These are phyloP conservation scores for Camelus bactrianus DNA, from an alignment of 2,113 vertebrate species.

Conservation along the genomic window DNA sequence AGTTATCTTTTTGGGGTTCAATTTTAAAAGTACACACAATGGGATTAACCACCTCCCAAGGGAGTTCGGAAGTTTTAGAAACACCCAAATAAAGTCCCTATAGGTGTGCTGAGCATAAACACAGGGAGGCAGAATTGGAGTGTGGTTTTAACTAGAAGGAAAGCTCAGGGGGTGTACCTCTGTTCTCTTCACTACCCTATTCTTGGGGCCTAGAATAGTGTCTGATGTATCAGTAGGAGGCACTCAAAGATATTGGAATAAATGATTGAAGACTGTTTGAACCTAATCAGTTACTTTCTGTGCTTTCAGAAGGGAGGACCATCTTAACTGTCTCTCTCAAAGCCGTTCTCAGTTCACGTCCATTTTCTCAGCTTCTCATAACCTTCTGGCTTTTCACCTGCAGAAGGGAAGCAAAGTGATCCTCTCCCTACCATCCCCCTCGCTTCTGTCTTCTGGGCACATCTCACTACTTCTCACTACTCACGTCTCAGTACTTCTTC, in stretches of 20 bases:
- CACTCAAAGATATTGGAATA: neutral
- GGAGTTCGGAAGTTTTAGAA: neutral
- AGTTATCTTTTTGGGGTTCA: neutral
- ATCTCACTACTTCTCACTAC: neutral
- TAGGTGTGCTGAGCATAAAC: neutral
- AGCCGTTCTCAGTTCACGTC: neutral
- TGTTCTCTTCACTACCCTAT: fast-evolving
- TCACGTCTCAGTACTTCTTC: neutral
- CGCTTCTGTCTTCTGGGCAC: neutral
- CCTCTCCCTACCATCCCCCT: neutral
- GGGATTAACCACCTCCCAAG: neutral
- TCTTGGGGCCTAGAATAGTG: neutral
- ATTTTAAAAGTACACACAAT: neutral
- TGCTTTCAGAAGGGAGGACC: neutral
- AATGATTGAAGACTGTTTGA: neutral
- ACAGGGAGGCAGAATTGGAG: neutral
- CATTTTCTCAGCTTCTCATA: neutral
- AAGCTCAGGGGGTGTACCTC: neutral
- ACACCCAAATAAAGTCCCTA: neutral
- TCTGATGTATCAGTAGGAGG: neutral
- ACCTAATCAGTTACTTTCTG: neutral
- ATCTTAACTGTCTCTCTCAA: neutral
- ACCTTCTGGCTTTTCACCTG: neutral
- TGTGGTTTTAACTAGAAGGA: neutral
- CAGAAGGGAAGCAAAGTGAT: neutral